A percentile compares a stretch with the other conserved stretches of the same genome.
phyloP scores from a whole-genome alignment of 2,797 vertebrate genomes.

The Pogonophryne albipinna region DNA sequence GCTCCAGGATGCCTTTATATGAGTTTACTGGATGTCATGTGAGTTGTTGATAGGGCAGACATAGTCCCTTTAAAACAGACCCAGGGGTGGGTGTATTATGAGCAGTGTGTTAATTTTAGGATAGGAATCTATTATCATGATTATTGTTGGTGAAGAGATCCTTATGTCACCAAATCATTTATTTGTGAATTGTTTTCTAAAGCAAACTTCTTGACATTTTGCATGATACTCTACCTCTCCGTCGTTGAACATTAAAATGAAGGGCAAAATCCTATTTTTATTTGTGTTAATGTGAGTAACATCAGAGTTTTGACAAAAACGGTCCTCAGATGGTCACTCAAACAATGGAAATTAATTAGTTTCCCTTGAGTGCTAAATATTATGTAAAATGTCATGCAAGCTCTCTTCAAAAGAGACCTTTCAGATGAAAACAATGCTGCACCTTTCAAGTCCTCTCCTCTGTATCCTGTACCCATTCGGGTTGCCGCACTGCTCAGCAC shows the following conservation, averaged over 20 bases:
- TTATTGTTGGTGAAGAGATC: conserved; percentile 12
- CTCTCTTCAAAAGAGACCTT: conserved; percentile 61
- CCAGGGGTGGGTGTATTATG: not conserved
- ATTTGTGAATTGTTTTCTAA: conserved; percentile 20
- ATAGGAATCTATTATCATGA: not conserved
- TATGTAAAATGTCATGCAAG: conserved; percentile 50
- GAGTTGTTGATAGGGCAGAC: conserved; percentile 22
- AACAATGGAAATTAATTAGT: conserved; percentile 59
- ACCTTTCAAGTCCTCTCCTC: conserved; percentile 68
- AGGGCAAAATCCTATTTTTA: conserved; percentile 34
- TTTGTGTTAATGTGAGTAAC: conserved; percentile 47
- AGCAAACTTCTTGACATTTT: conserved; percentile 54
- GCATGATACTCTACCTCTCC: conserved; percentile 7
- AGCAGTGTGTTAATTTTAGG: not conserved
- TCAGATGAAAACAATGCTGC: conserved; percentile 63
- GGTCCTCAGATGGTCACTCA: conserved; percentile 49
- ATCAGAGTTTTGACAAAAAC: conserved; percentile 52
- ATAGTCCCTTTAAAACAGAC: conserved; percentile 10
- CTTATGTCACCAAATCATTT: conserved; percentile 19
- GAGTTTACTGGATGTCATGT: conserved; percentile 28
- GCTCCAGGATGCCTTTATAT: conserved; percentile 22
- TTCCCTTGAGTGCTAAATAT: conserved; percentile 53
- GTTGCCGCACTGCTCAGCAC: conserved; percentile 13
- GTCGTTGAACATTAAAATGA: conserved; percentile 38
- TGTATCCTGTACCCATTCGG: conserved; percentile 48